Base-by-base conservation (phyloP, 2,888 invertebrate genomes). In the Leptinotarsa haldemani region DNA sequence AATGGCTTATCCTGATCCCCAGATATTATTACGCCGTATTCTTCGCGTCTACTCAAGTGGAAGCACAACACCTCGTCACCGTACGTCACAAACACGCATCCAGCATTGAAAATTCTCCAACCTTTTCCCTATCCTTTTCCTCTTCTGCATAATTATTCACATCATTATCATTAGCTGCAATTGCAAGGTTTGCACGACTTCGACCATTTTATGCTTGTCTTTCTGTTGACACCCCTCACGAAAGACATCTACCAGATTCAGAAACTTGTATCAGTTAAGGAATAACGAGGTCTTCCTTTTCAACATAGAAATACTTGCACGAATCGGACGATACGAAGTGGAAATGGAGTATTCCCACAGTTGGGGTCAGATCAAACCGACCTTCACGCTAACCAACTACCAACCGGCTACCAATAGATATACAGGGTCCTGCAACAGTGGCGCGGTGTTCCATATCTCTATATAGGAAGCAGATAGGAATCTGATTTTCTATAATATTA, bases 21-120 rank as follows among this genome's bases (percentile, higher is more conserved):
- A 80, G 82, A 83, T 84, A 84, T 85, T 86, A 87, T 87, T 87
- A 86, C 82, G 83, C 80, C 82, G 83, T 85, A 88, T 88, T 88
- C 87, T 88, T 88, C 82, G 82, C 80, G 85, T 77, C 82, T 84
- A 87, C 85, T 87, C 87, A 86, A 85, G 84, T 84, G 88, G 86
- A 88, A 88, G 87, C 84, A 84, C 84, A 85, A 87, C 86, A 87
- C 86, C 86, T 86, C 86, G 84, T 85, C 85, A 84, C 82, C 82
- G 83, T 80, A 82, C 84, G 85, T 85, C 86, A 84, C 78, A 81
- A 80, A 83, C 86, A 85, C 82, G 81, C 84, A 81, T 78, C 67
- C 61, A 65, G 56, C 65, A 58, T 58, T 68, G 67, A 73, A 74
- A 69, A 73, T 76, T 78, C 74, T 73, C 77, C 69, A 68, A 66